phyloP scores from a whole-genome alignment of 1,140 invertebrate species.

The Cryptotermes secundus region DNA sequence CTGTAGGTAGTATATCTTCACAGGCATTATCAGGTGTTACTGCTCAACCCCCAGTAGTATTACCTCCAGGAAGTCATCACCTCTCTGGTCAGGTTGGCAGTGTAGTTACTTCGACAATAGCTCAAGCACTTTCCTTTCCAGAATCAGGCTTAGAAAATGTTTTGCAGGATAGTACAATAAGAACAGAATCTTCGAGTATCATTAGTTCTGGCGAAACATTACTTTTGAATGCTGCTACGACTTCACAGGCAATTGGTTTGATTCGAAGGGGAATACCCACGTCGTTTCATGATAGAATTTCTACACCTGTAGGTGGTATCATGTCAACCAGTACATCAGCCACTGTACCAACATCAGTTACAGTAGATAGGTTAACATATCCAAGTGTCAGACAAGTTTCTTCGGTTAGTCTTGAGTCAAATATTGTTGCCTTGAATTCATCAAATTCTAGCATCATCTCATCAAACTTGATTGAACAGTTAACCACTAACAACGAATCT shows the following conservation, averaged over 20 bases:
- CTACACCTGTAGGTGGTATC: background rate
- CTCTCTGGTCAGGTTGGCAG: background rate
- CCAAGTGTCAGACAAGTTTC: background rate
- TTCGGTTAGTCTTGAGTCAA: background rate
- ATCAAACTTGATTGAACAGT: background rate
- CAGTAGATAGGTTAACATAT: conserved; percentile 14
- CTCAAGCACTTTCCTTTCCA: conserved; percentile 21
- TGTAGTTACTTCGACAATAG: conserved; percentile 3
- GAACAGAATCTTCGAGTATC: conserved; percentile 11
- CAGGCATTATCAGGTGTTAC: conserved; percentile 38
- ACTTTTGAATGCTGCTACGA: conserved; percentile 17
- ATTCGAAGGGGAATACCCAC: background rate
- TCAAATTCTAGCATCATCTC: background rate
- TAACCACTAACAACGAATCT: background rate
- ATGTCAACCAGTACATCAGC: background rate
- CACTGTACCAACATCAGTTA: background rate
- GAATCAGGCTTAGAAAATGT: background rate
- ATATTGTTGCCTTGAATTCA: background rate
- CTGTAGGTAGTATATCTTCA: conserved; percentile 37
- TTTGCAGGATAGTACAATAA: background rate
- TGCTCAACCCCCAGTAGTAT: conserved; percentile 40
- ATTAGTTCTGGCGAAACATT: conserved; percentile 8
- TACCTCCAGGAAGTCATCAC: conserved; percentile 38
- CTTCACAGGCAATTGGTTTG: conserved; percentile 9
- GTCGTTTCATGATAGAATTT: conserved; percentile 21